Conservation (phyloP, 2,113 vertebrate species). For the Neodon shergylaensis region DNA sequence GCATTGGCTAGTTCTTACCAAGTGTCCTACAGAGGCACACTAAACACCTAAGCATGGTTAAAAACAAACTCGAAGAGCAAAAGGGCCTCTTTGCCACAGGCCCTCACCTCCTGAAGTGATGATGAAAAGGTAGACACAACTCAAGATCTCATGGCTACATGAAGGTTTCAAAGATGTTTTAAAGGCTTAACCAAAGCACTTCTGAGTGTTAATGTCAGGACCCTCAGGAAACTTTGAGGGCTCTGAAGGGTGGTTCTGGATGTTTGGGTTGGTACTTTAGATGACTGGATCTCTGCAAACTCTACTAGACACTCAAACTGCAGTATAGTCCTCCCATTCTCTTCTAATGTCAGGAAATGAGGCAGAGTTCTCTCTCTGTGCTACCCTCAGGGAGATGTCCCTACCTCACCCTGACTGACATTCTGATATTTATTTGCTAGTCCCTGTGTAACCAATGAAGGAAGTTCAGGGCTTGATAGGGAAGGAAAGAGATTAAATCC, state of each 20-base stretch:
- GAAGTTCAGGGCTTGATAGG: not conserved
- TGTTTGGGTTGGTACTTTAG: not conserved
- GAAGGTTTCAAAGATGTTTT: not conserved
- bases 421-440: not conserved
- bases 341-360: not conserved
- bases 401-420: not conserved
- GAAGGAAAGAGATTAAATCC: not conserved
- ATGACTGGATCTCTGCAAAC: not conserved
- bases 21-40: not conserved
- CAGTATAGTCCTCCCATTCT: not conserved
- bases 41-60: not conserved
- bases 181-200: not conserved
- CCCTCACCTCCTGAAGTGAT: not conserved
- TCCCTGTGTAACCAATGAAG: not conserved
- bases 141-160: not conserved
- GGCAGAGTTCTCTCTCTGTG: not conserved
- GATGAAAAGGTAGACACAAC: not conserved
- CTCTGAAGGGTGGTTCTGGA: not conserved
- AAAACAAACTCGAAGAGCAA: not conserved
- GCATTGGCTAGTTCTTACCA: not conserved
- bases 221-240: not conserved
- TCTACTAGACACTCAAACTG: not conserved
- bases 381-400: not conserved
- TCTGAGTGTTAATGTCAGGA: not conserved
- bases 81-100: not conserved